These are phyloP conservation scores for Esox masquinongy DNA, from an alignment of 2,797 vertebrate species.

Conservation along the genomic window DNA sequence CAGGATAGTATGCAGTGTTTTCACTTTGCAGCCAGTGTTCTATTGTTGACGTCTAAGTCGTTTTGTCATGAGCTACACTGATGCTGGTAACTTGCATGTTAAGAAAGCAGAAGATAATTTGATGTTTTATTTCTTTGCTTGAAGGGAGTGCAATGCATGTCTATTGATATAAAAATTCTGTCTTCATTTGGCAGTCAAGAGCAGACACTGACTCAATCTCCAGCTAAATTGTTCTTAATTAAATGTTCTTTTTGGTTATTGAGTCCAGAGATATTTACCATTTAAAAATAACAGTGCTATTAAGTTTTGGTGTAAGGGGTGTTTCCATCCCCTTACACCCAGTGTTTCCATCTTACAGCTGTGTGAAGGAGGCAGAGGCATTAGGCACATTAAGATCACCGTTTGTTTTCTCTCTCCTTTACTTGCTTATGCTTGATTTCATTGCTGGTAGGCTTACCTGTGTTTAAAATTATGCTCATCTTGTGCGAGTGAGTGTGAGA, in stretches of 20 bases:
- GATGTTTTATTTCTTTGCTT: no score
- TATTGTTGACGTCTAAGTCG: no score
- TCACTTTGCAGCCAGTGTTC: no score
- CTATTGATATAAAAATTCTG: no score
- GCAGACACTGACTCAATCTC: slow-evolving; percentile 51
- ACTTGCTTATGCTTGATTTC: slow-evolving; percentile 45
- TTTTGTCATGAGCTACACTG: no score
- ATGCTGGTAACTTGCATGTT: no score
- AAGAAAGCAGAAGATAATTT: no score
- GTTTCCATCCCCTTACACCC: no score
- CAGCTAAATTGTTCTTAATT: slow-evolving; percentile 72
- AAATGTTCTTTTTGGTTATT: slow-evolving; percentile 55
- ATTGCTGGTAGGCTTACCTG: slow-evolving; percentile 40
- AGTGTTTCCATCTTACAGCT: slow-evolving; percentile 23
- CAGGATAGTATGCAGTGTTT: no score
- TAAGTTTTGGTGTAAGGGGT: slow-evolving; percentile 48
- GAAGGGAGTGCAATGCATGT: no score
- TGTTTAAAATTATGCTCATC: slow-evolving; percentile 55
- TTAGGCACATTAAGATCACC: neutral
- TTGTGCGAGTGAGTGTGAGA: slow-evolving; percentile 25
- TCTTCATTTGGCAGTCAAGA: no score
- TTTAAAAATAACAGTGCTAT: slow-evolving; percentile 63
- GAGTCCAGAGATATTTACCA: slow-evolving; percentile 65
- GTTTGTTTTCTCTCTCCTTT: slow-evolving; percentile 42
- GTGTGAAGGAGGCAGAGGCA: slow-evolving; percentile 48